These are phyloP conservation scores for Caenorhabditis sp. DNA, from an alignment of 2,888 invertebrate species.

Conservation along the genomic window DNA sequence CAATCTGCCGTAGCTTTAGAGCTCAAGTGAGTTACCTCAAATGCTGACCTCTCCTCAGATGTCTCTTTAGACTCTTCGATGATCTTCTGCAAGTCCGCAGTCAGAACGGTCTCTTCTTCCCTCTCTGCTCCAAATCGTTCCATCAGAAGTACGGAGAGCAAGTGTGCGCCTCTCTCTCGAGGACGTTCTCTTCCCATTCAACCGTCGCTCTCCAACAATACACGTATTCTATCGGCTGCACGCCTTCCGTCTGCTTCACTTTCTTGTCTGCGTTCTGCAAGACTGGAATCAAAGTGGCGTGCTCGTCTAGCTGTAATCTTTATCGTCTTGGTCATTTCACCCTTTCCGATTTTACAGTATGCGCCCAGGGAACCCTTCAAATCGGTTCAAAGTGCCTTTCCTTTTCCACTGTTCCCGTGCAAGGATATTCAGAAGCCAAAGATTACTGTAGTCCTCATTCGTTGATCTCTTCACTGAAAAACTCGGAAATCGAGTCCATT, in stretches of 20 bases:
- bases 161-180: constrained; percentile 31
- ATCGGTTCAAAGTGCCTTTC: constrained; percentile 48
- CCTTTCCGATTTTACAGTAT: constrained; percentile 43
- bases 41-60: background rate
- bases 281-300: constrained; percentile 43
- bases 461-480: constrained; percentile 32
- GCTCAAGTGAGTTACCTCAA: constrained; percentile 17
- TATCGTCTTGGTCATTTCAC: too few species aligned
- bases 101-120: constrained; percentile 42
- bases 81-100: constrained; percentile 47
- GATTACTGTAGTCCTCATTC: constrained; percentile 38
- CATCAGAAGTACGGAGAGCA: constrained; percentile 50
- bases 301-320: constrained; percentile 43
- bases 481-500: constrained; percentile 42
- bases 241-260: constrained; percentile 37
- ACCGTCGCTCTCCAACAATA: constrained; percentile 31
- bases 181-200: constrained; percentile 26
- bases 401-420: constrained; percentile 27
- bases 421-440: constrained; percentile 37
- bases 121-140: constrained; percentile 51
- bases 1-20: background rate
- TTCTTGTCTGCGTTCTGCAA: constrained; percentile 56
- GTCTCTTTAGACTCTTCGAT: constrained; percentile 50
- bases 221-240: constrained; percentile 52
- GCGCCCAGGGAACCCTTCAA: constrained; percentile 40